phyloP scores from a whole-genome alignment of 2,797 vertebrate species.

The Meda fulgida region DNA sequence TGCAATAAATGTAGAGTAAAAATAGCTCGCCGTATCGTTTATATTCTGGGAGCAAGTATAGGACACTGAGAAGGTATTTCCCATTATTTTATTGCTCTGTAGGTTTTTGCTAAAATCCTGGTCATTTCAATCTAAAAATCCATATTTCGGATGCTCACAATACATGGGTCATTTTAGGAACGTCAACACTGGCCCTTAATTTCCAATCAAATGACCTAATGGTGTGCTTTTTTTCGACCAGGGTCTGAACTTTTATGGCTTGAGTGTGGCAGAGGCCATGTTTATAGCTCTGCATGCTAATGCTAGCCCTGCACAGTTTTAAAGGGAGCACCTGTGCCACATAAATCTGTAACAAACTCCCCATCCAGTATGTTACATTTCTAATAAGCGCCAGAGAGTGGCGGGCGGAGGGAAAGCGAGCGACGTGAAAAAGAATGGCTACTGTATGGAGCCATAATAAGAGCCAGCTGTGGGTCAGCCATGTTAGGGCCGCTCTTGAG shows the following conservation, averaged over 20 bases:
- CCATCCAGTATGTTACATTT: slow-evolving; percentile 86
- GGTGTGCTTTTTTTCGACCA: neutral
- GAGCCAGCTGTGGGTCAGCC: slow-evolving; percentile 89
- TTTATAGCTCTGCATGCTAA: slow-evolving; percentile 59
- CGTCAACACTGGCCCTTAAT: slow-evolving; percentile 38
- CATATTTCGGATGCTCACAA: neutral
- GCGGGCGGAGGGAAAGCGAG: slow-evolving; percentile 69
- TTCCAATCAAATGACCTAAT: slow-evolving; percentile 55
- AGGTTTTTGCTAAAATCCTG: neutral
- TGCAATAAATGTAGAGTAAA: slow-evolving; percentile 41
- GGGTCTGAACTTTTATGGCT: slow-evolving; percentile 48
- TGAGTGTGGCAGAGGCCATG: slow-evolving; percentile 40
- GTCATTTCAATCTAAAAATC: neutral
- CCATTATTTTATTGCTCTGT: neutral
- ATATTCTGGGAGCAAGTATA: slow-evolving; percentile 35
- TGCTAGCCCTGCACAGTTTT: slow-evolving; percentile 65
- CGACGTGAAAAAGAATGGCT: slow-evolving; percentile 94
- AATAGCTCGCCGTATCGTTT: slow-evolving; percentile 38
- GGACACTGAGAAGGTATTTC: slow-evolving; percentile 5
- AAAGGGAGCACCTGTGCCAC: slow-evolving; percentile 82
- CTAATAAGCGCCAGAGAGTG: slow-evolving; percentile 88
- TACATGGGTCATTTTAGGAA: neutral
- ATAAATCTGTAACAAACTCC: slow-evolving; percentile 90
- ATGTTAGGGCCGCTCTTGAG: slow-evolving; percentile 67
- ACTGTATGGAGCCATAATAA: slow-evolving; percentile 87